These are phyloP conservation scores for Acanthococcus lagerstroemiae DNA, from an alignment of 2,888 invertebrate genomes.

Conservation along the genomic window DNA sequence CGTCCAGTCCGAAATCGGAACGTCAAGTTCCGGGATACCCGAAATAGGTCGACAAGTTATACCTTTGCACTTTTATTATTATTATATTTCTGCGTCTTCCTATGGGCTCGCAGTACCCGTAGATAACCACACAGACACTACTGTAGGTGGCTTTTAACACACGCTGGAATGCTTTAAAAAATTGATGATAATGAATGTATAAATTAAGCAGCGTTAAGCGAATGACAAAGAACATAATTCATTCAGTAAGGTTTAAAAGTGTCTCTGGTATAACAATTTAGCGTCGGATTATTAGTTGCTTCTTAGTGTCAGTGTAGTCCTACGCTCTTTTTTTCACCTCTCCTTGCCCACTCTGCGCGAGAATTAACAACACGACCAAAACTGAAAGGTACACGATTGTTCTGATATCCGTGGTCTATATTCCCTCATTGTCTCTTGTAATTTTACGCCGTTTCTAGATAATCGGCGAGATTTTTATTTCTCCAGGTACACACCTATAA, in stretches of 20 bases:
- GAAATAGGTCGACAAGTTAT: not conserved
- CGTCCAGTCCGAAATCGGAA: too few species aligned
- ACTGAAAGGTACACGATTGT: too few species aligned
- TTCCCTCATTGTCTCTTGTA: too few species aligned
- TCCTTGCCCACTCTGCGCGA: too few species aligned
- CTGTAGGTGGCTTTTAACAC: slow-evolving; percentile 28
- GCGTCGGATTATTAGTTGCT: slow-evolving; percentile 29
- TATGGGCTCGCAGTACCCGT: not conserved
- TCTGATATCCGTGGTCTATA: too few species aligned
- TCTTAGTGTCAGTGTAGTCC: slow-evolving; percentile 25
- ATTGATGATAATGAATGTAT: slow-evolving; percentile 29
- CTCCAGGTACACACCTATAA: too few species aligned
- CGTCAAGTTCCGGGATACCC: not conserved
- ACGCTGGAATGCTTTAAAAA: slow-evolving; percentile 7
- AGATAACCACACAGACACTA: slow-evolving; percentile 14
- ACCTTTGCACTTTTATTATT: not conserved
- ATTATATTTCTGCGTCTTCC: not conserved
- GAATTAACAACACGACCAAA: too few species aligned
- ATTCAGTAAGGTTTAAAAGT: slow-evolving; percentile 17
- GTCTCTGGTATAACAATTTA: slow-evolving; percentile 27
- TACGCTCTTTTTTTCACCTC: slow-evolving; percentile 7
- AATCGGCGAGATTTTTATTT: too few species aligned
- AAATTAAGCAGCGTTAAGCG: slow-evolving; percentile 28
- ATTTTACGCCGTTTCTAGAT: too few species aligned
- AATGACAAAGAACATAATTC: slow-evolving; percentile 29